Conservation (phyloP, 2,797 vertebrate species). For the Galagoides demidoff region DNA sequence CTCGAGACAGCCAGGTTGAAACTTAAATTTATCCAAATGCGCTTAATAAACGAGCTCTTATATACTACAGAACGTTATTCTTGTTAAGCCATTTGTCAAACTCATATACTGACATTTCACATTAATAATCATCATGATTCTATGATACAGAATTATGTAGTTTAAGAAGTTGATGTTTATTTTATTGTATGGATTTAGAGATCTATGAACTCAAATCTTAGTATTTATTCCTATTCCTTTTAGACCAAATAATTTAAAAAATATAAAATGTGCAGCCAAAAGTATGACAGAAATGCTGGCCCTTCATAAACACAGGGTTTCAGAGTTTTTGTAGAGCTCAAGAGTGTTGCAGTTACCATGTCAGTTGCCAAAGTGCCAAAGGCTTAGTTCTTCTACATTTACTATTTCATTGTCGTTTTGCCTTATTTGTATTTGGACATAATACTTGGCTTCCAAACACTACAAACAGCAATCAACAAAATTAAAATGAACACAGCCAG, state of each 20-base stretch:
- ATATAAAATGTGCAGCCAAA: neutral
- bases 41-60: conserved; percentile 50
- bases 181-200: neutral
- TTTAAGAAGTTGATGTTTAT: neutral
- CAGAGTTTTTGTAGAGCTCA: neutral
- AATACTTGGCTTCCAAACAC: conserved; percentile 49
- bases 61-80: conserved; percentile 20
- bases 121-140: neutral
- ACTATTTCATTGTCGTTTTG: conserved; percentile 1
- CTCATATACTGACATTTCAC: conserved; percentile 16
- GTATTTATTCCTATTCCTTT: conserved; percentile 23
- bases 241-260: neutral
- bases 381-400: neutral
- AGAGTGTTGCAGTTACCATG: neutral
- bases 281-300: neutral
- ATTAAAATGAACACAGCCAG: conserved; percentile 13
- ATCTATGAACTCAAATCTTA: conserved; percentile 19
- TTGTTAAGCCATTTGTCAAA: conserved; percentile 63
- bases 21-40: conserved; percentile 47
- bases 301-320: neutral
- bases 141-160: neutral
- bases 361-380: neutral
- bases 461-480: conserved; percentile 55
- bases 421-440: conserved; percentile 59
- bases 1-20: conserved; percentile 28